Evolutionary conservation across 2,797 vertebrate species (phyloP).

Genomic region (Coluber constrictor): DNA sequence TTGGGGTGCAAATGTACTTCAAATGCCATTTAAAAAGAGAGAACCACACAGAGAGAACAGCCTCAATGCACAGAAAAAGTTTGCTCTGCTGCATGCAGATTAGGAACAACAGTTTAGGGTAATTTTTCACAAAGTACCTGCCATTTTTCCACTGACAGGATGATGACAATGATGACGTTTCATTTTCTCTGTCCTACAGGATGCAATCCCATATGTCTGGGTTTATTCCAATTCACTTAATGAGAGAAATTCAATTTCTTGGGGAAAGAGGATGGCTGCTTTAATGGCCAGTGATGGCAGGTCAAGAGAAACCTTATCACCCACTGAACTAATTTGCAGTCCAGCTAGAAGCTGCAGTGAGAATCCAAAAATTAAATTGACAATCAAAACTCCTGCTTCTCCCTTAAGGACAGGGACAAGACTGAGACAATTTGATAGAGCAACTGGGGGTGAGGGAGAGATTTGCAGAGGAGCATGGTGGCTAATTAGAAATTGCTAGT

Average conservation of each 20-base stretch:
- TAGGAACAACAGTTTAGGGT: constrained; percentile 26
- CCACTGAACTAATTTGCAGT: constrained; percentile 29
- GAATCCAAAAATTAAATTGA: constrained; percentile 21
- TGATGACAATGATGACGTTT: constrained; percentile 18
- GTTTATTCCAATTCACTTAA: constrained; percentile 22
- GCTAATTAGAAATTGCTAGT: constrained; percentile 34
- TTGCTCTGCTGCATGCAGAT: constrained; percentile 6
- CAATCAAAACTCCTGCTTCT: constrained; percentile 38
- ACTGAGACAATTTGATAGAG: constrained; percentile 38
- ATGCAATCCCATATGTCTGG: not conserved
- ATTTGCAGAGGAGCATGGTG: not conserved
- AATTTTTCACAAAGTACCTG: not conserved
- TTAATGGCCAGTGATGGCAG: not conserved
- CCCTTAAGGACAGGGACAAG: not conserved
- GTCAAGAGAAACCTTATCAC: not conserved
- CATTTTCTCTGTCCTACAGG: not conserved
- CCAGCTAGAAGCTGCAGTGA: constrained; percentile 27
- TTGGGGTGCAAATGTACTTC: constrained; percentile 39
- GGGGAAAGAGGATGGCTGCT: not conserved
- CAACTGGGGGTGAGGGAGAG: constrained; percentile 3
- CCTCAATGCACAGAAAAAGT: constrained; percentile 9
- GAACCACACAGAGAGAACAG: not conserved
- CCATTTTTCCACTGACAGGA: constrained; percentile 23
- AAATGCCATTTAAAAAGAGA: constrained; percentile 42
- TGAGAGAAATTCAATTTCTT: constrained; percentile 13